Evolutionary conservation across 2,113 vertebrate genomes (phyloP).

Genomic region (Alectura lathami): DNA sequence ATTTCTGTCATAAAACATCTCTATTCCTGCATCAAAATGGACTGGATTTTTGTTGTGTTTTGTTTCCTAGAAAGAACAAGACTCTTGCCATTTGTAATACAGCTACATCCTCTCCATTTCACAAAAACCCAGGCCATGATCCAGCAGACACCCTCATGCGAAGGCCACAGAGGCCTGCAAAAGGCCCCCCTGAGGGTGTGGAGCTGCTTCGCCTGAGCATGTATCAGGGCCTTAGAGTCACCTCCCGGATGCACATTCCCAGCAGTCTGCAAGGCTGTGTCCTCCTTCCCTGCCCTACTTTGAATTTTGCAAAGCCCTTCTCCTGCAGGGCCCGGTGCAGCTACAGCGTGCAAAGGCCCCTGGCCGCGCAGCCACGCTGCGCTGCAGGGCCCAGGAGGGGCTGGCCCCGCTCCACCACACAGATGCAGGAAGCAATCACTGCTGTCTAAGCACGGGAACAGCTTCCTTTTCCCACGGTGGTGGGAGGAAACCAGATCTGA

Average conservation of each 20-base stretch:
- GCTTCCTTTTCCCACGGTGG: slow-evolving; percentile 56
- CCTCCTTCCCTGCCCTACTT: background rate
- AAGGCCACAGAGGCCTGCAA: background rate
- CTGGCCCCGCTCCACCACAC: background rate
- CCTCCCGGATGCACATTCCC: background rate
- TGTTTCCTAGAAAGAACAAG: background rate
- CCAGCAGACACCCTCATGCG: background rate
- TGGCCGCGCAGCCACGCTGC: rapidly evolving
- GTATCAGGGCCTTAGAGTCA: background rate
- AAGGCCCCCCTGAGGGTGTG: background rate
- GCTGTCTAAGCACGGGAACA: background rate
- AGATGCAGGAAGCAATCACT: background rate
- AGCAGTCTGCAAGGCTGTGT: background rate
- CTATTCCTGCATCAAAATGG: background rate
- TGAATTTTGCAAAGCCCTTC: background rate
- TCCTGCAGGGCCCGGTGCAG: rapidly evolving
- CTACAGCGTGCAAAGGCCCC: rapidly evolving
- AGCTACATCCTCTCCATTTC: background rate
- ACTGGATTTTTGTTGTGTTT: background rate
- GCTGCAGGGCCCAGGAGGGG: background rate
- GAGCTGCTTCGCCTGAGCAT: background rate
- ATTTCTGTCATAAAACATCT: background rate
- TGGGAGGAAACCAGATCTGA: slow-evolving; percentile 30
- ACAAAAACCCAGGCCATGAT: background rate
- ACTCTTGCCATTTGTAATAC: background rate